These are phyloP conservation scores for Ganaspis sp. DNA, from an alignment of 1,140 invertebrate species.

Conservation along the genomic window DNA sequence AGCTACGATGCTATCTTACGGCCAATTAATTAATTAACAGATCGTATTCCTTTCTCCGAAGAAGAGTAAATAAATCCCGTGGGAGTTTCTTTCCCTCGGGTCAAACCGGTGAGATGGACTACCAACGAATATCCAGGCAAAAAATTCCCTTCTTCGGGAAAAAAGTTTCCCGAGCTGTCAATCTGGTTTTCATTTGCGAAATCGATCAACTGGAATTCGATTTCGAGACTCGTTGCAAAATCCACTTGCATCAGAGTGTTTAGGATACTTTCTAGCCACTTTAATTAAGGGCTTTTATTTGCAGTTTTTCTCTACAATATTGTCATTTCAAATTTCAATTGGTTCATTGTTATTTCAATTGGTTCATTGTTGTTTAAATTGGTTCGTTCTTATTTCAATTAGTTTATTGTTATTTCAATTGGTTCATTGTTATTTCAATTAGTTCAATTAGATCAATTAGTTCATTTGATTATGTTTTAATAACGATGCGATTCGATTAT, in stretches of 20 bases:
- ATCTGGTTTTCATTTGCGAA: conserved; percentile 12
- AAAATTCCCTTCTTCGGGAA: not conserved
- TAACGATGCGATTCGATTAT: too few species aligned
- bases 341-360: too few species aligned
- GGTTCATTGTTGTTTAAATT: too few species aligned
- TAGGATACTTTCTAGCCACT: not conserved
- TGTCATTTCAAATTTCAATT: too few species aligned
- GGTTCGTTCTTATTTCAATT: too few species aligned
- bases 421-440: too few species aligned
- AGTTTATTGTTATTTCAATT: too few species aligned
- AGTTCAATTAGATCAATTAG: too few species aligned
- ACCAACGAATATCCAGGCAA: not conserved
- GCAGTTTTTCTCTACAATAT: too few species aligned
- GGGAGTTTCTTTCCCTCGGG: conserved; percentile 23
- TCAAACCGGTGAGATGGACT: conserved; percentile 1
- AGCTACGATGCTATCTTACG: conserved; percentile 47
- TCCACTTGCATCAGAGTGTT: not conserved
- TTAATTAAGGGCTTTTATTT: too few species aligned
- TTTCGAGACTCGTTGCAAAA: not conserved
- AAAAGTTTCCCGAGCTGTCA: not conserved
- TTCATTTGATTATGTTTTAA: too few species aligned
- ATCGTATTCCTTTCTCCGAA: conserved; percentile 50
- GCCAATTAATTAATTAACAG: conserved; percentile 60
- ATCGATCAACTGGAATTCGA: not conserved
- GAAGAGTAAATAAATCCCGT: conserved; percentile 50